Evolutionary conservation across 2,113 vertebrate genomes (phyloP), one percentile per base, ranked within the genome.

Genomic region (Eidolon helvum): DNA sequence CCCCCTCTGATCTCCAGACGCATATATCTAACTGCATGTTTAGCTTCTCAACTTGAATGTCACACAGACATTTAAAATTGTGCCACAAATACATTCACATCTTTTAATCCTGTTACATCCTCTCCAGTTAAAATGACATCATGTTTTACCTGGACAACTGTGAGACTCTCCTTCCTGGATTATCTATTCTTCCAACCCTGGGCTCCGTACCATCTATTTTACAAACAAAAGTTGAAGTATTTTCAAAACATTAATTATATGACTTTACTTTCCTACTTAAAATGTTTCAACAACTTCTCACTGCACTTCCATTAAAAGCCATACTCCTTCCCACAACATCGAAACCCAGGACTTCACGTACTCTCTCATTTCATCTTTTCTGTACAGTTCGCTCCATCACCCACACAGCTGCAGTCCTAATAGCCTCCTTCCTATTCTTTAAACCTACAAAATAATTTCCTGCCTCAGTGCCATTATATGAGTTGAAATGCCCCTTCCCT

Each of bases 171-270:
- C 30, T 91, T 91, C n/a, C 40, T 75, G 43, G 65, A 66, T 71
- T 48, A 48, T 57, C 43, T 50, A 28, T 71, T 65, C 50, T 93
- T 43, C 21, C 22, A 95, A 57, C n/a, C n/a, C 61, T 40, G 38
- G 4, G 18, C 40, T 86, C 74, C 16, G n/a, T 63, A 59, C 35
- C 74, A 91, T 57, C 43, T 59, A 50, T 55, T 79, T 88, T 87
- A n/a, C 40, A 91, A 79, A 61, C 61, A 89, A 87, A 94, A 78
- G 8, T 10, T 95, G 15, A 8, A 48, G 5, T 45, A 61, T 77
- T 87, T 93, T 82, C 38, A 45, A 97, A 89, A 91, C 7, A 72
- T 75, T 79, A 68, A 83, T 33, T 63, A 21, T 78, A 79, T 63
- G 71, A 65, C 71, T 85, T 88, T 30, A 86, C 8, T 95, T 95